Percentiles rank a stretch among this genome's conserved stretches.
phyloP scores from a whole-genome alignment of 2,113 vertebrate genomes.

The Ammodytes dubius region DNA sequence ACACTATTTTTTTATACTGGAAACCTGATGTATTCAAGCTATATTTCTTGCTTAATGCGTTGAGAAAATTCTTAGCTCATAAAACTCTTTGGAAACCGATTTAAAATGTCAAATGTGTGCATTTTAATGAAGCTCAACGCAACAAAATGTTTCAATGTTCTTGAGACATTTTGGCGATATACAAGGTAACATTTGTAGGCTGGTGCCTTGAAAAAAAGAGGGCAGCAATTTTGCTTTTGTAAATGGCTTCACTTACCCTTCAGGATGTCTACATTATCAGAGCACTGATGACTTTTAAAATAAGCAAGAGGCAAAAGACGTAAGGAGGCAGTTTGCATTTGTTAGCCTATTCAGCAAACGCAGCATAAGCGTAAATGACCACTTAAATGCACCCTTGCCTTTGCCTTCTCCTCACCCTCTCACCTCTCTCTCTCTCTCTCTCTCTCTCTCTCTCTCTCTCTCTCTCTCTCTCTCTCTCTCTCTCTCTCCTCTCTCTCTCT shows the following conservation, averaged over 20 bases:
- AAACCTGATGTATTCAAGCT: not conserved
- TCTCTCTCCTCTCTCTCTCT: not conserved
- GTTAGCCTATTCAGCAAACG: not conserved
- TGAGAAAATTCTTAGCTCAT: not conserved
- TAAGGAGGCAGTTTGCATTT: not conserved
- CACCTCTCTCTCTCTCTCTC: not conserved
- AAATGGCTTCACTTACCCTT: not conserved
- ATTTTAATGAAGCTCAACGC: not conserved
- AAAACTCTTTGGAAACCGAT: not conserved
- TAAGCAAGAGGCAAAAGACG: not conserved
- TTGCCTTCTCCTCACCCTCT: slow-evolving; percentile 1
- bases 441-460: not conserved
- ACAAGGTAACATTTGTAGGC: not conserved
- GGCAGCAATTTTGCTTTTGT: no score
- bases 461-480: not conserved
- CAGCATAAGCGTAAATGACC: slow-evolving; percentile 16
- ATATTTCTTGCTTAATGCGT: not conserved
- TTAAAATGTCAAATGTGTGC: not conserved
- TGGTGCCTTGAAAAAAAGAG: not conserved
- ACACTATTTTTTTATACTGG: not conserved
- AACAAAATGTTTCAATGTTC: not conserved
- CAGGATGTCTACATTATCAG: slow-evolving; percentile 15
- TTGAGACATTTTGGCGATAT: not conserved
- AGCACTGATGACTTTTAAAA: not conserved
- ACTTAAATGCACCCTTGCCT: slow-evolving; percentile 2